Percentiles rank a stretch among this genome's conserved stretches.
Conservation (phyloP, 1,140 invertebrate species). For the Lethrus apterus region DNA sequence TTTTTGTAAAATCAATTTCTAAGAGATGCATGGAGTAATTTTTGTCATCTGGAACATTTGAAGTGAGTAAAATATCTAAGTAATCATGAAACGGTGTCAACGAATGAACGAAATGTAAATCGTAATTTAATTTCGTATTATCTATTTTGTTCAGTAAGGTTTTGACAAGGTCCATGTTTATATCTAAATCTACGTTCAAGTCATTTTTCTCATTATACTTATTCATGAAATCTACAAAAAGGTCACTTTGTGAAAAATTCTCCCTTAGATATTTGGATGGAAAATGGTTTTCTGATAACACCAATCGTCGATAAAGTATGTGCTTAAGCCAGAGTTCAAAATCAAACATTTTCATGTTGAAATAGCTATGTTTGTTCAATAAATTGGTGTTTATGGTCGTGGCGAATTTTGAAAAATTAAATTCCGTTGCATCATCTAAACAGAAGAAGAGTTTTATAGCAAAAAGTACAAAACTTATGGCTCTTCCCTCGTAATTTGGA, state of each 20-base stretch:
- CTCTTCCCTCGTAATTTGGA: conserved; percentile 55
- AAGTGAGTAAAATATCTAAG: conserved; percentile 14
- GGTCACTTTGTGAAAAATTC: conserved; percentile 18
- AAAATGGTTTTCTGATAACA: conserved; percentile 47
- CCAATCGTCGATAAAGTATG: conserved; percentile 49
- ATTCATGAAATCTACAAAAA: conserved; percentile 23
- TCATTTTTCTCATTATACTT: conserved; percentile 23
- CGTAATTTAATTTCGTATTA: conserved; percentile 7
- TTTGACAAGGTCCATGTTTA: conserved; percentile 18
- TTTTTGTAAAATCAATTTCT: neutral
- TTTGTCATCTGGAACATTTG: neutral
- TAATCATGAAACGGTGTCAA: conserved; percentile 28
- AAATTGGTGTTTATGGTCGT: conserved; percentile 40
- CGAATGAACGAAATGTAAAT: conserved; percentile 18
- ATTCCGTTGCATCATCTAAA: conserved; percentile 56
- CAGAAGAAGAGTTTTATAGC: conserved; percentile 54
- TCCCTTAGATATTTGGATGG: conserved; percentile 38
- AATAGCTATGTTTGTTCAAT: conserved; percentile 28
- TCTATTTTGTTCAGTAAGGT: conserved; percentile 24
- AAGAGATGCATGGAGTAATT: conserved; percentile 8
- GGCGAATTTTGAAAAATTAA: conserved; percentile 48
- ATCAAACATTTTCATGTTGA: conserved; percentile 48
- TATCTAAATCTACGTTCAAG: conserved; percentile 10
- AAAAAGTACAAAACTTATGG: conserved; percentile 55
- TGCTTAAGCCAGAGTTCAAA: conserved; percentile 56